Percentiles rank a stretch among this genome's conserved stretches.
Conservation (phyloP, 2,113 vertebrate genomes). For the Propithecus coquereli region DNA sequence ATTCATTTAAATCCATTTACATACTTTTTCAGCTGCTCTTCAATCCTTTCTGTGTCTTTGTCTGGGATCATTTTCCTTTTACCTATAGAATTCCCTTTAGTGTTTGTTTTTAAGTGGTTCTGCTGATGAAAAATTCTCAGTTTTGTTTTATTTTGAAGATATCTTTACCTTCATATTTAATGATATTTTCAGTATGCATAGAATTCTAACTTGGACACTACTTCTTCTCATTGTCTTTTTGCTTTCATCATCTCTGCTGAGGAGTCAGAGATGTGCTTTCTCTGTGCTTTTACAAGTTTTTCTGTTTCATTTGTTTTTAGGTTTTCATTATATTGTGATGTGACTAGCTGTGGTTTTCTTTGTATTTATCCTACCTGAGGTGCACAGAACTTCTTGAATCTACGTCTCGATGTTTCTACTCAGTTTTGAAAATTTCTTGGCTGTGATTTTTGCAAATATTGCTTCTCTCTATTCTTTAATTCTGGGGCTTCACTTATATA, state of each 20-base stretch:
- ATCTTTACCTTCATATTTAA: neutral
- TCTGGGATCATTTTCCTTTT: neutral
- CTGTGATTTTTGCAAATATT: neutral
- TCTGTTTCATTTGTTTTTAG: neutral
- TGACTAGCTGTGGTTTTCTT: neutral
- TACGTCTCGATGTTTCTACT: neutral
- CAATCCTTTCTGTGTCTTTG: neutral
- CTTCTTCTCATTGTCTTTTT: neutral
- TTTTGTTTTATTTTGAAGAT: slow-evolving; percentile 13
- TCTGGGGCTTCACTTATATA: neutral
- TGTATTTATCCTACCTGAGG: neutral
- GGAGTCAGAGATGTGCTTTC: neutral
- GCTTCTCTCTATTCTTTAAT: neutral
- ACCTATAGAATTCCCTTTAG: neutral
- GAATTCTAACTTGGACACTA: neutral
- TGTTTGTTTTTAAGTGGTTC: neutral
- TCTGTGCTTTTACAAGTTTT: neutral
- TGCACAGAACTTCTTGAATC: neutral
- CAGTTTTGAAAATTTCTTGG: neutral
- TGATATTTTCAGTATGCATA: neutral
- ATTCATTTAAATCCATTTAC: neutral
- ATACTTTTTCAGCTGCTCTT: neutral
- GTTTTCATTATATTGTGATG: neutral
- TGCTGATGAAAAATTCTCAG: neutral
- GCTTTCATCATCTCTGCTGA: neutral